Percentiles rank a stretch among this genome's conserved stretches.
phyloP scores from a whole-genome alignment of 2,888 invertebrate genomes.

The Leptopilina syphax region DNA sequence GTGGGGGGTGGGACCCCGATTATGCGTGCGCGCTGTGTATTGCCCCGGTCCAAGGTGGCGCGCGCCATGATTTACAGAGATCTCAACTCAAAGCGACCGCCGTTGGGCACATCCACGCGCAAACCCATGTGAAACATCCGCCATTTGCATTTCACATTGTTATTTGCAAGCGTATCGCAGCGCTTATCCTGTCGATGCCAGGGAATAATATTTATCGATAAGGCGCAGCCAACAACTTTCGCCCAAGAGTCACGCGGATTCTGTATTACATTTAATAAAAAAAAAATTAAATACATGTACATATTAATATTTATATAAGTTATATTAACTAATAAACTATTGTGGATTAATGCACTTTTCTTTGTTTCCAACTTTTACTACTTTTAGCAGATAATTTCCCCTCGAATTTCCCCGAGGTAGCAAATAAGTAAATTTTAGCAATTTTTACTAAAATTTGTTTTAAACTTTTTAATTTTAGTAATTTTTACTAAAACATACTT shows the following conservation, averaged over 20 bases:
- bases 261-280: too few relatives aligned
- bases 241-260: background rate
- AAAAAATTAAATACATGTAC: too few relatives aligned
- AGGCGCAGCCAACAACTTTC: conserved; percentile 30
- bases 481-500: too few relatives aligned
- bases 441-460: too few relatives aligned
- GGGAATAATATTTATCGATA: conserved; percentile 51
- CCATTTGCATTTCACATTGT: conserved; percentile 60
- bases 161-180: conserved; percentile 50
- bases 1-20: conserved; percentile 36
- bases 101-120: conserved; percentile 55
- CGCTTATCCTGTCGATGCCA: conserved; percentile 53
- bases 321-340: too few relatives aligned
- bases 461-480: too few relatives aligned
- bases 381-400: too few relatives aligned
- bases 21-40: conserved; percentile 49
- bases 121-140: conserved; percentile 60
- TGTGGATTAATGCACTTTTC: too few relatives aligned
- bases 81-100: conserved; percentile 61
- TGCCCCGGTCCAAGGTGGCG: conserved; percentile 43
- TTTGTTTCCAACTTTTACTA: too few relatives aligned
- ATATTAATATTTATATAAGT: background rate
- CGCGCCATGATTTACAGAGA: conserved; percentile 63
- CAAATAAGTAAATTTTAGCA: too few relatives aligned
- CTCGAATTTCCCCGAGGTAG: too few relatives aligned